Percentiles rank a stretch among this genome's conserved stretches.
Conservation (phyloP, 1,140 invertebrate genomes). For the Drosophila tropicalis region DNA sequence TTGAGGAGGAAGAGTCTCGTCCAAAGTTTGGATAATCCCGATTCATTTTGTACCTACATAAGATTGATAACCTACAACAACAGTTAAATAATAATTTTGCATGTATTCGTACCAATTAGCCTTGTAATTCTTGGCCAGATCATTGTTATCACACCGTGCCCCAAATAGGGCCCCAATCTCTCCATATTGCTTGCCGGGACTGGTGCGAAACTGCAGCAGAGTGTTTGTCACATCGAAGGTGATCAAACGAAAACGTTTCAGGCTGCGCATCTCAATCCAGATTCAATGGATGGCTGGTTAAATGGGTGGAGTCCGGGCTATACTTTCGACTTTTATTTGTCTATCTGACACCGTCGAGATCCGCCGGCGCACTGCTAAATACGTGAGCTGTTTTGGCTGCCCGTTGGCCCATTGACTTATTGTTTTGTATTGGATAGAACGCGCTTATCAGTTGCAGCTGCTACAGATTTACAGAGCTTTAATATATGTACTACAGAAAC, state of each 20-base stretch:
- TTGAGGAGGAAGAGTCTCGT: constrained; percentile 59
- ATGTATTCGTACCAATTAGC: constrained; percentile 84
- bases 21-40: constrained; percentile 92
- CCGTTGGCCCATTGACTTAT: constrained; percentile 22
- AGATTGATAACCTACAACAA: neutral
- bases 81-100: neutral
- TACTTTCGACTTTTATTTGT: constrained; percentile 21
- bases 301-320: neutral
- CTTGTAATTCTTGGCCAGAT: constrained; percentile 87
- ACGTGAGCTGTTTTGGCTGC: constrained; percentile 42
- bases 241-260: constrained; percentile 86
- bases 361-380: constrained; percentile 34
- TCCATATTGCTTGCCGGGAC: constrained; percentile 90
- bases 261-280: constrained; percentile 71
- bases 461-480: constrained; percentile 10
- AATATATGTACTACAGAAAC: neutral
- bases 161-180: constrained; percentile 88
- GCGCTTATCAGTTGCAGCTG: constrained; percentile 30
- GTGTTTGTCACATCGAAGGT: constrained; percentile 96
- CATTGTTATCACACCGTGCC: constrained; percentile 85
- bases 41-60: constrained; percentile 84
- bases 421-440: constrained; percentile 36
- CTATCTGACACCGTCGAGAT: constrained; percentile 33
- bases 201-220: constrained; percentile 88
- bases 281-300: too few relatives aligned